Evolutionary conservation across 2,888 invertebrate species (phyloP).

Genomic region (Oscheius onirici): DNA sequence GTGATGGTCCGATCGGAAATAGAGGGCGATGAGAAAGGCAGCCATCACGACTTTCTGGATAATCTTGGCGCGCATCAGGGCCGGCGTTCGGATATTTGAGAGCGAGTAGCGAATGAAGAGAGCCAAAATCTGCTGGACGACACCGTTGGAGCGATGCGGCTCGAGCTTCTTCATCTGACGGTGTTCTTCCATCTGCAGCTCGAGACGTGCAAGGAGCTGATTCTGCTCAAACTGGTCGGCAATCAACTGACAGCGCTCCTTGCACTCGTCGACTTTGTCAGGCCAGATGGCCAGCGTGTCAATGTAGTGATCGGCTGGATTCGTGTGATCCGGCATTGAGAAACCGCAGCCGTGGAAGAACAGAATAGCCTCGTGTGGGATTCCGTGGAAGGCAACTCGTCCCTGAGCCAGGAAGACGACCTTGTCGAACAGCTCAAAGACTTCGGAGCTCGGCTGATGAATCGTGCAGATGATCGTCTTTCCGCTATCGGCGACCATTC

Average conservation of each 20-base stretch:
- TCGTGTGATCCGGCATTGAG: constrained; percentile 71
- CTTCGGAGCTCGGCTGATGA: constrained; percentile 91
- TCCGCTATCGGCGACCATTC: constrained; percentile 75
- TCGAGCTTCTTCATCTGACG: constrained; percentile 32
- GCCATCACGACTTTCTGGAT: constrained; percentile 66
- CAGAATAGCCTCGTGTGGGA: constrained; percentile 81
- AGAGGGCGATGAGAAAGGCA: constrained; percentile 83
- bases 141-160: constrained; percentile 36
- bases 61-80: constrained; percentile 58
- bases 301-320: constrained; percentile 73
- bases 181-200: constrained; percentile 39
- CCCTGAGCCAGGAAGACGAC: constrained; percentile 87
- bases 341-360: constrained; percentile 78
- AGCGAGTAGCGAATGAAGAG: constrained; percentile 46
- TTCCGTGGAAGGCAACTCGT: constrained; percentile 84
- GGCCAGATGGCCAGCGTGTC: constrained; percentile 84
- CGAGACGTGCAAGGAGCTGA: constrained; percentile 33
- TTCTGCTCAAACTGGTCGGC: constrained; percentile 50
- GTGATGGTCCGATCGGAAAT: constrained; percentile 77
- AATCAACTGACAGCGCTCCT: constrained; percentile 74
- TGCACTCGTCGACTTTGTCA: constrained; percentile 83
- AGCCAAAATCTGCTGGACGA: constrained; percentile 33
- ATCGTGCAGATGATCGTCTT: constrained; percentile 91
- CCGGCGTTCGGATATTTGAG: constrained; percentile 60
- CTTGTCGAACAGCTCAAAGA: constrained; percentile 86